phyloP scores from a whole-genome alignment of 2,113 vertebrate species.

The Limnothrissa miodon region DNA sequence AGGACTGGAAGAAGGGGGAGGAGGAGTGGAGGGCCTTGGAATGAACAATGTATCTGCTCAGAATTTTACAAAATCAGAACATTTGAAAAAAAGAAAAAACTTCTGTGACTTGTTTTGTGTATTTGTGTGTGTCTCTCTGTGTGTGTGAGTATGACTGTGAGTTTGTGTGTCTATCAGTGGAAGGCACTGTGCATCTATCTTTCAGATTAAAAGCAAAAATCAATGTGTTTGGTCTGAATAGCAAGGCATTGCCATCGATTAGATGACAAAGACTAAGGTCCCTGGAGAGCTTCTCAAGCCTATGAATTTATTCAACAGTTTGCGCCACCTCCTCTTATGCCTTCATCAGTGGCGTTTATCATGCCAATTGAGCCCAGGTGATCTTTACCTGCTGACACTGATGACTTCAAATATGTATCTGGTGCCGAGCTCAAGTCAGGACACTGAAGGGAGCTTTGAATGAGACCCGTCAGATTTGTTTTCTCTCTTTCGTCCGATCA shows the following conservation, averaged over 20 bases:
- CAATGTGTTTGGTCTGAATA: neutral
- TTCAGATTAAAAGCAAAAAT: conserved; percentile 12
- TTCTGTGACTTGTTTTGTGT: neutral
- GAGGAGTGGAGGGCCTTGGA: neutral
- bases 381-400: neutral
- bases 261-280: neutral
- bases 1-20: neutral
- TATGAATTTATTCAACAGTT: conserved; percentile 15
- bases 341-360: neutral
- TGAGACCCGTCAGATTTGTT: neutral
- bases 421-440: neutral
- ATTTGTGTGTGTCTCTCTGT: neutral
- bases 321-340: neutral
- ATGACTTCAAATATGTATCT: neutral
- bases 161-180: neutral
- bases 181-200: conserved; percentile 18
- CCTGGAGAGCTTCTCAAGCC: neutral
- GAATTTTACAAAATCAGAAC: neutral
- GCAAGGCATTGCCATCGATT: neutral
- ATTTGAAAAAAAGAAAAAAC: neutral
- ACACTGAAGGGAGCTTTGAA: neutral
- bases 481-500: neutral
- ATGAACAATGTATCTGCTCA: conserved; percentile 24
- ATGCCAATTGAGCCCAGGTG: neutral
- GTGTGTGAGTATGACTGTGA: neutral